Base-by-base conservation (phyloP, 2,888 invertebrate species). In the Netelia inedita region DNA sequence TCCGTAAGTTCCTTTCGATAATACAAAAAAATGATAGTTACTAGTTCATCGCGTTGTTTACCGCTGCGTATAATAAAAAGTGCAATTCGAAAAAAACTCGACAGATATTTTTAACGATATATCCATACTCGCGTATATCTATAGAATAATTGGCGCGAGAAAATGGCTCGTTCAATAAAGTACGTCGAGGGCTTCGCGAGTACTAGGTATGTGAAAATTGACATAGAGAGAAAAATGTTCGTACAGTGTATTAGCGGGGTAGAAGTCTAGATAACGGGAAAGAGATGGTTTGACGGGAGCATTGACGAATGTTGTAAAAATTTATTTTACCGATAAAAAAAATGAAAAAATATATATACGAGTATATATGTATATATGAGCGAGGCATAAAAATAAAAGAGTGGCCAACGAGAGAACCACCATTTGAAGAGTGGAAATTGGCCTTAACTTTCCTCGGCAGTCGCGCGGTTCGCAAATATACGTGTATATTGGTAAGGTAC, bases 281-380 rank as follows among this genome's bases (percentile, higher is more conserved):
- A 6, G 28, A 28, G 71, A 79, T 75, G 69, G 65, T 35, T 57
- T 57, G 59, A 78, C 50, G 21, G 16, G 9, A 14, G 16, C 19
- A 10, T 19, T 43, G 66, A 66, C 76, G 57, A 66, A 78, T 59
- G 61, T 73, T 73, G 43, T 46, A 46, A 65, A 69, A 80, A 73
- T 84, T 63, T 59, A 73, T 84, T 81, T 83, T 43, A 59, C 57
- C 41, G 46, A 53, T 73, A 50, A 59, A 76, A 59, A 71, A 10
- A 55, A 57, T 16, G 68, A 46, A 14, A 41, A n/a, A 59, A 8
- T 43, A 59, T 6, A 1, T 19, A 16, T 21, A n/a, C n/a, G n/a
- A n/a, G n/a, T 6, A 1, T 19, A 16, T 21, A 8, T 43, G 43
- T 6, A 1, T 19, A 16, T 21, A 28, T 5, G 28, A 28, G 28